Conservation (phyloP, 2,113 vertebrate genomes). For the Agapornis roseicollis region DNA sequence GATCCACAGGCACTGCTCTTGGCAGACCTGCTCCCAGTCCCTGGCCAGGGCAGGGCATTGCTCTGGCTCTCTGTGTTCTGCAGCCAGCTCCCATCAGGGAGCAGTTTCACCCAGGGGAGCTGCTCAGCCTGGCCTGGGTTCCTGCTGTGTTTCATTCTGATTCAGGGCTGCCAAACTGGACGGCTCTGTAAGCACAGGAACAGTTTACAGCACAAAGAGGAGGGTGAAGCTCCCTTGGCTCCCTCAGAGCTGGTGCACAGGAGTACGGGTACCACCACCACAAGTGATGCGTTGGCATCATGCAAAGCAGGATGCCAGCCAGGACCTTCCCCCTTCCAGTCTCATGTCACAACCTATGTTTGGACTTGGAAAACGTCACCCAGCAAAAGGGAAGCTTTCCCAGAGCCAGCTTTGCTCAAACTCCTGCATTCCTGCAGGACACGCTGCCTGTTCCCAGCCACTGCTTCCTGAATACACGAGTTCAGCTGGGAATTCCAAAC, state of each 20-base stretch:
- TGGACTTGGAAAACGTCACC: background rate
- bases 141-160: fast-evolving
- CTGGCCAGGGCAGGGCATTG: background rate
- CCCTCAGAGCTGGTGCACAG: background rate
- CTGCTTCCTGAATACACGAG: background rate
- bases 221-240: fast-evolving
- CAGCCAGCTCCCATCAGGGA: background rate
- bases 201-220: background rate
- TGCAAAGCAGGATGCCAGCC: background rate
- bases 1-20: background rate
- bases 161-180: background rate
- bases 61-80: background rate
- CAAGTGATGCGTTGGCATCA: fast-evolving
- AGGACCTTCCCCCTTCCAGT: background rate
- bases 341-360: background rate
- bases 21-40: background rate
- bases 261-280: background rate
- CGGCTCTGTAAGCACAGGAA: background rate
- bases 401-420: background rate
- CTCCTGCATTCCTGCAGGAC: fast-evolving
- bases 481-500: background rate
- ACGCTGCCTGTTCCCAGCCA: fast-evolving
- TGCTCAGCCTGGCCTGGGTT: background rate
- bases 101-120: background rate
- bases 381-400: background rate